Evolutionary conservation across 2,888 invertebrate species (phyloP).

Genomic region (Tipula lateralis): DNA sequence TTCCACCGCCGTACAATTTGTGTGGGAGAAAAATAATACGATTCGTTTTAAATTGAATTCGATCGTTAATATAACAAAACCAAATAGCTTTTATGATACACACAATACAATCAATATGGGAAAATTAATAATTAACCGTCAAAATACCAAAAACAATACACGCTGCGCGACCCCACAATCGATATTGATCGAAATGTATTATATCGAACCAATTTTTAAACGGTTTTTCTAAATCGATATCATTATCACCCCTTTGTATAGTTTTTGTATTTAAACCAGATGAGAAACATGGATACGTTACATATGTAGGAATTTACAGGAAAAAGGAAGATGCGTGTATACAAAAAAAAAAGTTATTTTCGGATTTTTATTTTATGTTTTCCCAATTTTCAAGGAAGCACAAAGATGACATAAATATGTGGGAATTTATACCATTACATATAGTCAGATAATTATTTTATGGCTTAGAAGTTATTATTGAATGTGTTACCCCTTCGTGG

Average conservation of each 20-base stretch:
- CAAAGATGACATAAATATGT: not conserved
- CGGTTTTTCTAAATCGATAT: slow-evolving; percentile 19
- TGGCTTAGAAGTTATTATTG: not conserved
- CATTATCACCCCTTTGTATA: not conserved
- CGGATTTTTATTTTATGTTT: too few relatives aligned
- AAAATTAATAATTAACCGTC: slow-evolving; percentile 19
- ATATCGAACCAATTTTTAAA: slow-evolving; percentile 15
- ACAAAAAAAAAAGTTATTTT: not conserved
- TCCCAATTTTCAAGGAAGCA: not conserved
- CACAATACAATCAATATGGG: not conserved
- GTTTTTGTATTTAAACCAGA: not conserved
- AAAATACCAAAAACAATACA: not conserved
- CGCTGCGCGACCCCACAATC: not conserved
- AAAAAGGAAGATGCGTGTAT: not conserved
- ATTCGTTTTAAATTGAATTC: not conserved
- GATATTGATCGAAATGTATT: not conserved
- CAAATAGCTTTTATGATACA: not conserved
- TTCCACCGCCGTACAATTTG: not conserved
- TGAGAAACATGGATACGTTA: not conserved
- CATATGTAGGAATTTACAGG: not conserved
- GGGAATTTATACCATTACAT: not conserved
- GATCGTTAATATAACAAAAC: not conserved
- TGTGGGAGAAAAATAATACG: not conserved
- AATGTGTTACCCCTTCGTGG: not conserved
- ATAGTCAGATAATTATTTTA: not conserved